These are phyloP conservation scores for Planiliza haematocheilus DNA, from an alignment of 2,113 vertebrate genomes.

Conservation along the genomic window DNA sequence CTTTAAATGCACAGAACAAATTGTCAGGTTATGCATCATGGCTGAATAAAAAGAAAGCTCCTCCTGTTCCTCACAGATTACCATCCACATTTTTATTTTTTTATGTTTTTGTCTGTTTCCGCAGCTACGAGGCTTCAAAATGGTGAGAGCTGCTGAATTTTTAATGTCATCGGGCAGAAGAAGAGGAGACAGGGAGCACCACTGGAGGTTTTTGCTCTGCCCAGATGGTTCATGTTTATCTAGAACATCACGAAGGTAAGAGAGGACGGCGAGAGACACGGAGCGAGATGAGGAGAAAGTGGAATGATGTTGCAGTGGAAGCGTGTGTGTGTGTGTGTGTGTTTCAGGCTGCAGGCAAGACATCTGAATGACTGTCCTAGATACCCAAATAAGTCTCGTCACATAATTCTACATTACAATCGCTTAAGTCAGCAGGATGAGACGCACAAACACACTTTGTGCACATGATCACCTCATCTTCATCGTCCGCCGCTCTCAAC, in stretches of 20 bases:
- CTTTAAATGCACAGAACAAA: too few relatives aligned
- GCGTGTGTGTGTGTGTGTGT: constrained; percentile 20
- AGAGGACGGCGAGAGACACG: constrained; percentile 33
- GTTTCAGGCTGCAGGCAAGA: constrained; percentile 56
- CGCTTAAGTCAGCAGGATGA: constrained; percentile 65
- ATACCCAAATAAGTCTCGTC: constrained; percentile 77
- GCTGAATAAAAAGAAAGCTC: too few relatives aligned
- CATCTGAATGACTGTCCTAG: constrained; percentile 69
- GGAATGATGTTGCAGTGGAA: constrained; percentile 41
- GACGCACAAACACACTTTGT: constrained; percentile 19
- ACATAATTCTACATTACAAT: constrained; percentile 62
- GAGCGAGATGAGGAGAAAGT: constrained; percentile 47
- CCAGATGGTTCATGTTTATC: constrained; percentile 56
- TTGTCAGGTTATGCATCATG: too few relatives aligned
- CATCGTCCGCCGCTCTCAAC: constrained; percentile 36
- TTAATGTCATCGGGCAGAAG: constrained; percentile 31
- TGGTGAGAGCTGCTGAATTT: constrained; percentile 15
- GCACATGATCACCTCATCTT: constrained; percentile 40
- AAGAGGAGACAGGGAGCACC: constrained; percentile 20
- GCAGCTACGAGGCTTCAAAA: constrained; percentile 19
- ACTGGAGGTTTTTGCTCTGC: constrained; percentile 25
- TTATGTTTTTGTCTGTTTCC: too few relatives aligned
- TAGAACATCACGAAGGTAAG: constrained; percentile 48
- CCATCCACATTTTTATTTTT: background rate
- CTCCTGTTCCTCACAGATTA: background rate